A percentile compares a stretch with the other conserved stretches of the same genome.
Conservation (phyloP, 2,888 invertebrate species). For the Phorcus lineatus region DNA sequence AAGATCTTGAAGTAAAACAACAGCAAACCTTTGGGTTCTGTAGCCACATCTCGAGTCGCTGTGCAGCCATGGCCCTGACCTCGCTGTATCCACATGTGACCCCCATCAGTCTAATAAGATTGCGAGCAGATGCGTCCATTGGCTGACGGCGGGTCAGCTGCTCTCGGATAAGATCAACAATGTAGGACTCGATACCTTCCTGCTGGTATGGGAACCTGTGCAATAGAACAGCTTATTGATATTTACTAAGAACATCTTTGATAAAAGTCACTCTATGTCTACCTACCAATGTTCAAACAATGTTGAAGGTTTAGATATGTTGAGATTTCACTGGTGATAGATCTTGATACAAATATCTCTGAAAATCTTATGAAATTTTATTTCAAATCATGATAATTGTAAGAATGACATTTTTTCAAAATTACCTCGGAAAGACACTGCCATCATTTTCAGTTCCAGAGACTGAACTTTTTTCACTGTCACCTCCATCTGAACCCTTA, state of each 20-base stretch:
- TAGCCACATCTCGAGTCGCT: slow-evolving; percentile 92
- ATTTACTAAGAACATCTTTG: too few relatives aligned
- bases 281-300: too few relatives aligned
- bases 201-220: slow-evolving; percentile 80
- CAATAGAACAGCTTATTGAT: background rate
- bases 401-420: background rate
- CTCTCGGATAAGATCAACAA: slow-evolving; percentile 91
- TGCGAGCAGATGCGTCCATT: slow-evolving; percentile 86
- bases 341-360: too few relatives aligned
- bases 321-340: too few relatives aligned
- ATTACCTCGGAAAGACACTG: slow-evolving; percentile 55
- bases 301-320: too few relatives aligned
- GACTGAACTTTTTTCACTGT: slow-evolving; percentile 38
- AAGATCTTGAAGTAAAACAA: too few relatives aligned
- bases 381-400: too few relatives aligned
- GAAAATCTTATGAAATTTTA: too few relatives aligned
- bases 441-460: slow-evolving; percentile 41
- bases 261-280: too few relatives aligned
- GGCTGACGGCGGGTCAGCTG: slow-evolving; percentile 90
- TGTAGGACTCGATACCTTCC: slow-evolving; percentile 86
- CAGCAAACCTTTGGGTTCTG: slow-evolving; percentile 92
- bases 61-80: slow-evolving; percentile 86
- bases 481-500: slow-evolving; percentile 40
- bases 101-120: slow-evolving; percentile 89
- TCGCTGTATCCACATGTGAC: slow-evolving; percentile 91